Conservation (phyloP, 1,140 invertebrate genomes). For the Drosophila nebulosa region DNA sequence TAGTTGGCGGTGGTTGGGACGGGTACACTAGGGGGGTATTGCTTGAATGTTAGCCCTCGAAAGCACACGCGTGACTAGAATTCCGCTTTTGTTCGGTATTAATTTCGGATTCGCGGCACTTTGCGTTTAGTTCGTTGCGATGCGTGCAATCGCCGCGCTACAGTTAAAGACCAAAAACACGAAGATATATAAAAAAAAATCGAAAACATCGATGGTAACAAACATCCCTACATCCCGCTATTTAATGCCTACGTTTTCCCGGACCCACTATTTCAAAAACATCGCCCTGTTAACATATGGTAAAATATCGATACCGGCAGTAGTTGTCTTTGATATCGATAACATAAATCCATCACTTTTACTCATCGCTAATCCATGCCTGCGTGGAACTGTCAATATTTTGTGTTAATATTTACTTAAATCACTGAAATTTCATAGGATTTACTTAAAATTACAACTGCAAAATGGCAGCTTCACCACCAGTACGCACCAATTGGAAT, state of each 20-base stretch:
- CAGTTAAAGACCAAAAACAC: slow-evolving; percentile 43
- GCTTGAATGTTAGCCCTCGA: background rate
- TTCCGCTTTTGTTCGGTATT: slow-evolving; percentile 26
- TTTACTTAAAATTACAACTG: background rate
- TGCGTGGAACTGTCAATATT: slow-evolving; percentile 54
- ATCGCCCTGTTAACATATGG: too few species aligned
- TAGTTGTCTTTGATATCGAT: background rate
- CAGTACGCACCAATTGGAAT: slow-evolving; percentile 82
- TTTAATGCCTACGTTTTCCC: too few species aligned
- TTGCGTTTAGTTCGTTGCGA: background rate
- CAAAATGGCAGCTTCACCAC: slow-evolving; percentile 77
- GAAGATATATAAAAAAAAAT: slow-evolving; percentile 23
- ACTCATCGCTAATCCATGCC: slow-evolving; percentile 48
- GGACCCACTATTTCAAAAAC: too few species aligned
- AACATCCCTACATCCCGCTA: too few species aligned
- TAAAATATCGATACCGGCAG: too few species aligned
- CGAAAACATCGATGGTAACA: slow-evolving; percentile 4
- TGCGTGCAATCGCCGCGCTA: slow-evolving; percentile 12
- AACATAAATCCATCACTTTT: background rate
- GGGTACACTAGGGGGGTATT: slow-evolving; percentile 7
- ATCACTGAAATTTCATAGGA: background rate
- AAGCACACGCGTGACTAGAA: slow-evolving; percentile 63
- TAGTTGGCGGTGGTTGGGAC: background rate
- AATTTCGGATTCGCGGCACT: background rate
- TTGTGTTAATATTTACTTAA: background rate